Conservation (phyloP, 2,113 vertebrate species). For the Pteropus alecto region DNA sequence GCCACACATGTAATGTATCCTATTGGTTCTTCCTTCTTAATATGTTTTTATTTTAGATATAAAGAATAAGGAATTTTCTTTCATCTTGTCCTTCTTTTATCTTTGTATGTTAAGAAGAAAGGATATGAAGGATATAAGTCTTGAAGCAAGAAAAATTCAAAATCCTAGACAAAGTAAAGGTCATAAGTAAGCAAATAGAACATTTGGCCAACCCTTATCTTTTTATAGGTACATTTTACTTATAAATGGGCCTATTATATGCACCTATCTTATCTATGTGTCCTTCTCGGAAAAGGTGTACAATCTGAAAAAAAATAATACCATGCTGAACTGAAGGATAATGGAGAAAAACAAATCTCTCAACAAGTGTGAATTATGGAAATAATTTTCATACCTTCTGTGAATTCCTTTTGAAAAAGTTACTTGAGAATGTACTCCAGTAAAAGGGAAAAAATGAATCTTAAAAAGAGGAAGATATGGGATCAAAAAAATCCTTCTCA, state of each 20-base stretch:
- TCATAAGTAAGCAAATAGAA: not conserved
- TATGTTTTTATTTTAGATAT: not conserved
- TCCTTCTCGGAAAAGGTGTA: not conserved
- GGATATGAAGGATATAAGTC: not conserved
- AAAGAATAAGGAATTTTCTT: not conserved
- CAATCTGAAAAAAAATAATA: not conserved
- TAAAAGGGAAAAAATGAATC: not conserved
- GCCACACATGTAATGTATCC: not conserved
- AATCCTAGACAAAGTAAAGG: not conserved
- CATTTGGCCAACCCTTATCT: not conserved
- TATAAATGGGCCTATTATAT: not conserved
- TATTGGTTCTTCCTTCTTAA: not conserved
- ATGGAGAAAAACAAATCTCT: not conserved
- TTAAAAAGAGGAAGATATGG: not conserved
- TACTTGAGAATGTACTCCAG: not conserved
- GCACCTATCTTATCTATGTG: not conserved
- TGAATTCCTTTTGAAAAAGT: slow-evolving; percentile 29
- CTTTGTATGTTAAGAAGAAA: not conserved
- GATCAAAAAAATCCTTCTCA: not conserved
- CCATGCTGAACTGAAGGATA: not conserved
- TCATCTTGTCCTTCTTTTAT: not conserved
- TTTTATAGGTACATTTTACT: not conserved
- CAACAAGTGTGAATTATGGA: not conserved
- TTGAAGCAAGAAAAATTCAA: not conserved
- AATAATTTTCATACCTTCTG: not conserved